A percentile compares a stretch with the other conserved stretches of the same genome.
phyloP scores from a whole-genome alignment of 2,888 invertebrate genomes.

The Taenaris catops region DNA sequence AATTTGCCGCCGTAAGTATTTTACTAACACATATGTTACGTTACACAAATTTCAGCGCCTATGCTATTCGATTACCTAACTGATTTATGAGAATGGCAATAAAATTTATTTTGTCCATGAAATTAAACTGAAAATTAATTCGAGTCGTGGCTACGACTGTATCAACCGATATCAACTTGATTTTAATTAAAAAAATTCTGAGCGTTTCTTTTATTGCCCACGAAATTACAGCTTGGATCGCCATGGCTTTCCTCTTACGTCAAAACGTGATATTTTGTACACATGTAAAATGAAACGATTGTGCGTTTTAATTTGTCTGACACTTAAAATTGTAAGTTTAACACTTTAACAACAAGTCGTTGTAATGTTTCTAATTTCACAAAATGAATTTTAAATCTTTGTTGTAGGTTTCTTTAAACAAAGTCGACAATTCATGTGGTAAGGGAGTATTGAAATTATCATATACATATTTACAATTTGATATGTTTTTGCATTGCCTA shows the following conservation, averaged over 20 bases:
- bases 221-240: slow-evolving; percentile 36
- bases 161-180: slow-evolving; percentile 29
- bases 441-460: no score
- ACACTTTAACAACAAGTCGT: no score
- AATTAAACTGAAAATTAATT: slow-evolving; percentile 18
- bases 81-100: background rate
- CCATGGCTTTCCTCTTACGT: slow-evolving; percentile 34
- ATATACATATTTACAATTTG: no score
- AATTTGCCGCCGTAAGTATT: no score
- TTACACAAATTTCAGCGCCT: no score
- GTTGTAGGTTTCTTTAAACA: slow-evolving; percentile 16
- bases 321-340: slow-evolving; percentile 43
- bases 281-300: slow-evolving; percentile 54
- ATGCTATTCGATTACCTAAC: background rate
- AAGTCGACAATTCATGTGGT: slow-evolving; percentile 43
- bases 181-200: slow-evolving; percentile 48
- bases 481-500: no score
- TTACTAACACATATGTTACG: no score
- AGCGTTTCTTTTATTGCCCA: slow-evolving; percentile 39
- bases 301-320: slow-evolving; percentile 39
- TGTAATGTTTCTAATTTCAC: background rate
- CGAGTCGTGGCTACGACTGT: slow-evolving; percentile 28
- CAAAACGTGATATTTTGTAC: slow-evolving; percentile 29
- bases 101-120: slow-evolving; percentile 3
- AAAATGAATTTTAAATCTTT: slow-evolving; percentile 2